These are phyloP conservation scores for Dichetophora obliterata DNA, from an alignment of 2,888 invertebrate species.

Conservation along the genomic window DNA sequence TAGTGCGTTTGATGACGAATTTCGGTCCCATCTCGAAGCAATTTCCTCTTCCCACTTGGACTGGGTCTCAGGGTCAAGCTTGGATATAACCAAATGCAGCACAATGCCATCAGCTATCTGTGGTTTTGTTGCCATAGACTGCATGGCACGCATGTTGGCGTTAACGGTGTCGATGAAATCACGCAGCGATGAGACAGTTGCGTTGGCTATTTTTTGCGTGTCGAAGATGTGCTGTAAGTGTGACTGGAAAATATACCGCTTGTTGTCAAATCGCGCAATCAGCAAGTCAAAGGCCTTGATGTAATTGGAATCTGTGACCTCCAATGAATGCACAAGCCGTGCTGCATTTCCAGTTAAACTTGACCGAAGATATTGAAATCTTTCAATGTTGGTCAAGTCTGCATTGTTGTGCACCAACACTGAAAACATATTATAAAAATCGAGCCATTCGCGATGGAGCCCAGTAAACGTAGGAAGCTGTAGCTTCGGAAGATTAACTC, in stretches of 20 bases:
- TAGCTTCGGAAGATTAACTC: constrained; percentile 16
- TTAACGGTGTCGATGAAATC: constrained; percentile 40
- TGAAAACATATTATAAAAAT: constrained; percentile 28
- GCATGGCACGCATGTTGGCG: constrained; percentile 38
- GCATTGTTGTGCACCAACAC: constrained; percentile 18
- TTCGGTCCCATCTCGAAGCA: constrained; percentile 6
- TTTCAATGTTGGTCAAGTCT: constrained; percentile 7
- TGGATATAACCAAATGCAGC: constrained; percentile 37
- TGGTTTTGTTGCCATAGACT: constrained; percentile 38
- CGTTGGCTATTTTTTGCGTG: constrained; percentile 32
- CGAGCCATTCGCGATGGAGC: constrained; percentile 12
- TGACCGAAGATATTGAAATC: constrained; percentile 22
- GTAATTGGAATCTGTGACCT: constrained; percentile 24
- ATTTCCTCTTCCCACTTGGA: constrained; percentile 44
- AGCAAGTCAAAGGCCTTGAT: constrained; percentile 23
- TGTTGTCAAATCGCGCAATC: constrained; percentile 23
- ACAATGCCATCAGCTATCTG: constrained; percentile 43
- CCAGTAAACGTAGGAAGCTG: constrained; percentile 12
- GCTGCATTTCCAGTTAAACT: constrained; percentile 9
- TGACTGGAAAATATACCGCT: constrained; percentile 36
- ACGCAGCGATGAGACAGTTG: constrained; percentile 23
- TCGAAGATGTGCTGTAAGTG: constrained; percentile 39
- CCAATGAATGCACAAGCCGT: constrained; percentile 11
- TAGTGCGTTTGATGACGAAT: background rate
- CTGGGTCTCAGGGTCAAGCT: constrained; percentile 38